These are phyloP conservation scores for Drosophila lacteicornis DNA, from an alignment of 1,140 invertebrate species.

Conservation along the genomic window DNA sequence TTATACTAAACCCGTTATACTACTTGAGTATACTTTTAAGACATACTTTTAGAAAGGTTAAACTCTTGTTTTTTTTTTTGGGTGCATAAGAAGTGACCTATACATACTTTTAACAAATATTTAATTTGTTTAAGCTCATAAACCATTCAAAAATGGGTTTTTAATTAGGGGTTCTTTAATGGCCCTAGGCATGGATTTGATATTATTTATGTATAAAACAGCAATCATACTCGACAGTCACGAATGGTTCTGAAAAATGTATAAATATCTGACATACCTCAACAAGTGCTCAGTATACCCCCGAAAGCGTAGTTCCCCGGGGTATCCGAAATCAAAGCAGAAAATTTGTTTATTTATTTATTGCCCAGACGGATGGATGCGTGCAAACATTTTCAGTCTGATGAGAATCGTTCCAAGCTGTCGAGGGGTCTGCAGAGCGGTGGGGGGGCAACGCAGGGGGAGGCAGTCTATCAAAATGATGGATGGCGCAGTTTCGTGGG, in stretches of 20 bases:
- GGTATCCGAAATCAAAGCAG: constrained; percentile 22
- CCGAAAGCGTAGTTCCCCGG: neutral
- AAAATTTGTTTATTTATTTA: constrained; percentile 61
- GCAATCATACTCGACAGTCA: neutral
- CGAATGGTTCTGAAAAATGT: neutral
- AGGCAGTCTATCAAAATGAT: constrained; percentile 42
- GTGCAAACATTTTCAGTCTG: constrained; percentile 41
- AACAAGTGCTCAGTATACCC: constrained; percentile 11
- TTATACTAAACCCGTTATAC: no score
- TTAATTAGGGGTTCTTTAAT: neutral
- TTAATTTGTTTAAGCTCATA: no score
- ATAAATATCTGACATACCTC: neutral
- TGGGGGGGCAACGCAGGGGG: neutral
- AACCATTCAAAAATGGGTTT: neutral
- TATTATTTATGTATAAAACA: neutral
- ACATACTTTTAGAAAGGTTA: no score
- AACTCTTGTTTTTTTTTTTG: no score
- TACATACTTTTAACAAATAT: no score
- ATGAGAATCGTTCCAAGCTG: constrained; percentile 63
- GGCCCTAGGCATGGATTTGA: neutral
- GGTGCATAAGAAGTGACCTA: no score
- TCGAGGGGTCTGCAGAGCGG: constrained; percentile 8
- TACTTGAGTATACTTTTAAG: no score
- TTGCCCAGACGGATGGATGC: constrained; percentile 58
- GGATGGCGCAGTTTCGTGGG: constrained; percentile 27